Conservation (phyloP, 2,888 invertebrate genomes). For the Elegia similella region DNA sequence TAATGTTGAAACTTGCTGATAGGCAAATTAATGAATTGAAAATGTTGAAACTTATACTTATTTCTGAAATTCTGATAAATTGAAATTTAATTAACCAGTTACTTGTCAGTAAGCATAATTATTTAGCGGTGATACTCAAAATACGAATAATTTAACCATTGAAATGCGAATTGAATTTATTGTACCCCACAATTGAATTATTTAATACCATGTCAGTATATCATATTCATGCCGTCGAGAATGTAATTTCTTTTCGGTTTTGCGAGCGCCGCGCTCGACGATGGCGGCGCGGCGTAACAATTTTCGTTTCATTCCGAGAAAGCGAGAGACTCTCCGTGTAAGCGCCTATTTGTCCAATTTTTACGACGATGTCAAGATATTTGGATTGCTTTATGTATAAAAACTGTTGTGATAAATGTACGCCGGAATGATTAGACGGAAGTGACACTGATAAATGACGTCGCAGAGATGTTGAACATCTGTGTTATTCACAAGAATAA, state of each 20-base stretch:
- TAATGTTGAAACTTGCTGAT: too few species aligned
- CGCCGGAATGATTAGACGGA: slow-evolving; percentile 60
- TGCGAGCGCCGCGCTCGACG: background rate
- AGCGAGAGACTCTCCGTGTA: slow-evolving; percentile 21
- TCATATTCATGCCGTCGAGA: slow-evolving; percentile 9
- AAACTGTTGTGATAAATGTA: slow-evolving; percentile 58
- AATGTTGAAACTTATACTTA: too few species aligned
- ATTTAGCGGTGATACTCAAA: too few species aligned
- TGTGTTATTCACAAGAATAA: slow-evolving; percentile 66
- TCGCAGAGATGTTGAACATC: slow-evolving; percentile 52
- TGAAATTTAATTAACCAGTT: too few species aligned
- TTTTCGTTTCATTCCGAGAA: slow-evolving; percentile 8
- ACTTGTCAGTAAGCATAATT: too few species aligned
- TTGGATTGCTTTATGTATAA: slow-evolving; percentile 36
- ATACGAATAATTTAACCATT: background rate
- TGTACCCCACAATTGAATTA: slow-evolving; percentile 4
- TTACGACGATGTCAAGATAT: slow-evolving; percentile 26
- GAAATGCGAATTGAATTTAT: background rate
- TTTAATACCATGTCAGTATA: slow-evolving; percentile 12
- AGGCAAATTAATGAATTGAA: too few species aligned
- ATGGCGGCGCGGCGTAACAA: background rate
- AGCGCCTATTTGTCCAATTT: slow-evolving; percentile 28
- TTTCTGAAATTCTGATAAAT: too few species aligned
- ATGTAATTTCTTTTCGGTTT: slow-evolving; percentile 10
- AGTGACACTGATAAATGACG: slow-evolving; percentile 63